Conservation (phyloP, 1,140 invertebrate genomes). For the Vollenhovia emeryi region DNA sequence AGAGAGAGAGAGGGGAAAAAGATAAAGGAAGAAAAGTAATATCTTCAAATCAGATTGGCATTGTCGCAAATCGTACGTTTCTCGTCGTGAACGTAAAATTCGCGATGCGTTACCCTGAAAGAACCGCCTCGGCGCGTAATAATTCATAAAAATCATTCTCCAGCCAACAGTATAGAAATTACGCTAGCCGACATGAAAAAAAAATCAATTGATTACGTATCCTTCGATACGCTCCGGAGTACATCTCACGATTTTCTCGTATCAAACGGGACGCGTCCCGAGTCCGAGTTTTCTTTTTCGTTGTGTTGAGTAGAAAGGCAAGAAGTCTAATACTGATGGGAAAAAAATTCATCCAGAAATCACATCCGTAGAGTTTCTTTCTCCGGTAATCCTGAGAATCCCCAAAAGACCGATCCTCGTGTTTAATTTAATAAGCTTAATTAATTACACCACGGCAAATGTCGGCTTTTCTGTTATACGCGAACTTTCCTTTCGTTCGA, state of each 20-base stretch:
- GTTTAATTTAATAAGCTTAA: slow-evolving; percentile 40
- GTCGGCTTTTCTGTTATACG: slow-evolving; percentile 13
- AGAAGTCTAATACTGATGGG: slow-evolving; percentile 51
- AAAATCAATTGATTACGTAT: slow-evolving; percentile 31
- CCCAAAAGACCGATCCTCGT: not conserved
- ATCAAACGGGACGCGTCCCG: slow-evolving; percentile 10
- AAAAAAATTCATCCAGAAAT: slow-evolving; percentile 3
- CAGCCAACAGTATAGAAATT: slow-evolving; percentile 6
- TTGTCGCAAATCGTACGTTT: slow-evolving; percentile 45
- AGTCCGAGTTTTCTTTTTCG: slow-evolving; percentile 45
- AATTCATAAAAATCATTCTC: slow-evolving; percentile 2
- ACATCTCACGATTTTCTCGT: slow-evolving; percentile 10
- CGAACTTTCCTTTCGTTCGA: not conserved
- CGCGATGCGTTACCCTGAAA: slow-evolving; percentile 27
- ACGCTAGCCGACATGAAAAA: slow-evolving; percentile 22
- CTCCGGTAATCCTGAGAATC: not conserved
- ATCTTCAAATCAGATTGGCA: slow-evolving; percentile 35
- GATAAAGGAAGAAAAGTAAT: slow-evolving; percentile 28
- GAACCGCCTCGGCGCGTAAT: not conserved
- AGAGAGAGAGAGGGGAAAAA: not conserved
- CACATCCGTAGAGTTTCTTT: not conserved
- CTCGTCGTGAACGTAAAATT: slow-evolving; percentile 10
- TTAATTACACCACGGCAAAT: not conserved
- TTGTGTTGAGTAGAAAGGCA: slow-evolving; percentile 49
- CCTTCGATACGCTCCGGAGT: not conserved